A percentile compares a stretch with the other conserved stretches of the same genome.
Conservation (phyloP, 2,888 invertebrate genomes). For the Encarsia formosa region DNA sequence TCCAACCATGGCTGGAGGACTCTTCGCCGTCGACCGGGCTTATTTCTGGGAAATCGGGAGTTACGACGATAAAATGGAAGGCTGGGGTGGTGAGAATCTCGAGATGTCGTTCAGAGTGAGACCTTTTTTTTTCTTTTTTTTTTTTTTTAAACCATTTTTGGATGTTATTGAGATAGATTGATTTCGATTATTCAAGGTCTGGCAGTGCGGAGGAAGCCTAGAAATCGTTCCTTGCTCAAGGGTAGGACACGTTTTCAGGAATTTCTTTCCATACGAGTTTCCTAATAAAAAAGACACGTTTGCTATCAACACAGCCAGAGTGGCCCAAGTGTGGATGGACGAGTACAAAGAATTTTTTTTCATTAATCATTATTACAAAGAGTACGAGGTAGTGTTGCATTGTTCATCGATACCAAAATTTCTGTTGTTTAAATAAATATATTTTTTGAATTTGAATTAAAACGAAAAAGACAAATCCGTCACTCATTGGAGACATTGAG, state of each 20-base stretch:
- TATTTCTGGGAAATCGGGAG: slow-evolving; percentile 96
- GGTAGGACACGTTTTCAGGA: slow-evolving; percentile 92
- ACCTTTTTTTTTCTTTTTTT: too few species aligned
- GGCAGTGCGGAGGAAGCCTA: slow-evolving; percentile 75
- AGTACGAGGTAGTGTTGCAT: too few species aligned
- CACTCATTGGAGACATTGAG: slow-evolving; percentile 74
- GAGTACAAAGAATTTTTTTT: slow-evolving; percentile 79
- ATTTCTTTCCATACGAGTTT: slow-evolving; percentile 91
- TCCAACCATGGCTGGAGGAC: slow-evolving; percentile 96
- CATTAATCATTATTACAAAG: neutral
- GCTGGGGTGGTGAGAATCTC: slow-evolving; percentile 96
- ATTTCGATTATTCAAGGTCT: slow-evolving; percentile 33
- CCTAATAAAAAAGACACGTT: slow-evolving; percentile 86
- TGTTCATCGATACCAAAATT: too few species aligned
- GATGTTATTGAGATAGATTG: too few species aligned
- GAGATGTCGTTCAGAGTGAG: slow-evolving; percentile 95
- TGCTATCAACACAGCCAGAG: slow-evolving; percentile 90
- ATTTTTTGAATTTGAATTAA: too few species aligned
- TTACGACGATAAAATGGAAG: slow-evolving; percentile 94
- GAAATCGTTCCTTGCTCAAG: slow-evolving; percentile 90
- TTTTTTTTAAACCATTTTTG: too few species aligned
- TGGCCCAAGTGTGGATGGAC: slow-evolving; percentile 98
- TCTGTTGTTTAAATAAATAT: too few species aligned
- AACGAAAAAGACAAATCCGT: too few species aligned
- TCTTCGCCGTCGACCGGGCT: slow-evolving; percentile 87